Base-by-base conservation (phyloP, 2,113 vertebrate species). In the Psammodynastes pulverulentus region DNA sequence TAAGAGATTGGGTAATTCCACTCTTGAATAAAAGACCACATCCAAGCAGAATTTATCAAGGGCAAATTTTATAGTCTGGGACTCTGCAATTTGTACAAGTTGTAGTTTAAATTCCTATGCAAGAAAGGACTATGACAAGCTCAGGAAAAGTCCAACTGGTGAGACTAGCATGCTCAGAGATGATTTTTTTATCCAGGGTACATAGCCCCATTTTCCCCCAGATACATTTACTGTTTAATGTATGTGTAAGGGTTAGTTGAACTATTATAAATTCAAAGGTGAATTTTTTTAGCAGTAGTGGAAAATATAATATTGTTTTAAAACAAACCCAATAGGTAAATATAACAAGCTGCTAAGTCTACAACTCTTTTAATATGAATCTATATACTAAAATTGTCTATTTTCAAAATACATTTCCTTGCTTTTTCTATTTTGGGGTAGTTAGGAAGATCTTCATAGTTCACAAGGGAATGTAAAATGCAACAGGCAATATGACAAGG, bases 271-370 rank as follows among this genome's bases (percentile, higher is more conserved):
- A 93, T 53, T 94, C 0, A 1, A 94, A 56, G 0, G 48, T 49
- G 15, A 89, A 15, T 1, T 91, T 94, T 88, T 94, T 43, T 56
- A 53, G 39, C 34, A 43, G 24, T 54, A 34, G 39, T 23, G 12
- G 13, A 13, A 26, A 90, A 94, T 94, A 93, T 95, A 96, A 56
- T 95, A 95, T 95, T 58, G 94, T 21, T 89, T 29, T 91, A 67
- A 93, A 89, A 84, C 48, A 43, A 43, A 52, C 88, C 92, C 86
- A 87, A 93, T 93, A 92, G 85, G 1, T 13, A 58, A 46, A 10
- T 67, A 53, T 4, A 72, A 89, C 7, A 62, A 91, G 87, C 21
- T 89, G 48, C 17, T 54, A 89, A 96, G 95, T 90, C 92, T 67
- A n/a, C 0, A 67, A n/a, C 24, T n/a, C 29, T 67, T 67, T 67